These are phyloP conservation scores for Tachina lurida DNA, from an alignment of 2,888 invertebrate species.

Conservation along the genomic window DNA sequence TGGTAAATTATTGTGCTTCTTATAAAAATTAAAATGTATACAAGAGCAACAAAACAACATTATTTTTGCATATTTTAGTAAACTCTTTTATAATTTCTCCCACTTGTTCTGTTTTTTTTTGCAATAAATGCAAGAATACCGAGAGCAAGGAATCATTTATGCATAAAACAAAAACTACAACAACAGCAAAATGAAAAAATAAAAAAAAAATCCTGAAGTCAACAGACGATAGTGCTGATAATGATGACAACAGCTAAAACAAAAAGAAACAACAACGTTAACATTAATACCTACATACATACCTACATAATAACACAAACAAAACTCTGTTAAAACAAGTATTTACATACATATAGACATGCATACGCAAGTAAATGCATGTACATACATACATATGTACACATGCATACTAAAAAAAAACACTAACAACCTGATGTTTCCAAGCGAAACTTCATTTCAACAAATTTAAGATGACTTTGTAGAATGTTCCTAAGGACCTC, in stretches of 20 bases:
- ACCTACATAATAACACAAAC: conserved; percentile 22
- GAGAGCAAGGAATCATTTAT: conserved; percentile 34
- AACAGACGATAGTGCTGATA: conserved; percentile 46
- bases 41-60: conserved; percentile 34
- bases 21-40: neutral
- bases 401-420: conserved; percentile 32
- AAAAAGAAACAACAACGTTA: conserved; percentile 10
- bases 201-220: conserved; percentile 48
- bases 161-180: conserved; percentile 51
- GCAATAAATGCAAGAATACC: conserved; percentile 22
- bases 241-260: conserved; percentile 48
- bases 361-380: neutral
- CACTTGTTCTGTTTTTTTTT: conserved; percentile 66
- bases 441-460: conserved; percentile 76
- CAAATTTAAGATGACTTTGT: conserved; percentile 70
- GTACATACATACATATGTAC: neutral
- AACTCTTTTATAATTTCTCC: conserved; percentile 49
- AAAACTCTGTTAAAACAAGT: conserved; percentile 21
- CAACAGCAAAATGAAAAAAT: neutral
- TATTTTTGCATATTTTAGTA: conserved; percentile 55
- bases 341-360: neutral
- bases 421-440: conserved; percentile 74
- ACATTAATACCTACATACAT: conserved; percentile 30
- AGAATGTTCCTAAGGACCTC: conserved; percentile 61
- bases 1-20: neutral